phyloP scores from a whole-genome alignment of 2,113 vertebrate genomes.

The Hippocampus comes region DNA sequence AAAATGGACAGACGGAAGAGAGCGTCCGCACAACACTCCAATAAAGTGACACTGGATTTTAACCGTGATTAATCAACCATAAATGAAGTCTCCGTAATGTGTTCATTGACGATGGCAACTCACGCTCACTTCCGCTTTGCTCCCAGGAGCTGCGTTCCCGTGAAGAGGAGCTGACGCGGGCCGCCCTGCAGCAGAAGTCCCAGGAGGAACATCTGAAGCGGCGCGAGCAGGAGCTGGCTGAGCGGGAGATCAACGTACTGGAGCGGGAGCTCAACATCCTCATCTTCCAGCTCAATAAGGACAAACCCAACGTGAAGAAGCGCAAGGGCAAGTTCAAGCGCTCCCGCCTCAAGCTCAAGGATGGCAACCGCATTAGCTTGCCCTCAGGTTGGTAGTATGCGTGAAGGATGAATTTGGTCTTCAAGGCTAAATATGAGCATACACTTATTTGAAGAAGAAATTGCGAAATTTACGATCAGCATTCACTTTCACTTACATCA shows the following conservation, averaged over 20 bases:
- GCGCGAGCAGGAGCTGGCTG: slow-evolving; percentile 88
- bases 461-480: no score
- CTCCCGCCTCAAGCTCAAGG: slow-evolving; percentile 87
- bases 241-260: slow-evolving; percentile 89
- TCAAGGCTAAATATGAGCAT: no score
- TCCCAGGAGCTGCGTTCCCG: slow-evolving; percentile 88
- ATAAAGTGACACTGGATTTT: not conserved
- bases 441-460: no score
- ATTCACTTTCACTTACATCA: no score
- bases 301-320: slow-evolving; percentile 92
- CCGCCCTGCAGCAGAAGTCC: slow-evolving; percentile 91
- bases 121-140: not conserved
- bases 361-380: slow-evolving; percentile 92
- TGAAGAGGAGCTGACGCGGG: slow-evolving; percentile 90
- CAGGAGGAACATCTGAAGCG: slow-evolving; percentile 88
- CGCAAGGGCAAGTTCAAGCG: slow-evolving; percentile 92
- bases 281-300: slow-evolving; percentile 93
- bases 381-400: slow-evolving; percentile 80
- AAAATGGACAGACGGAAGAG: slow-evolving; percentile 31
- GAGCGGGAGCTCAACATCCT: slow-evolving; percentile 93
- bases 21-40: not conserved
- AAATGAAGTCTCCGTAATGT: not conserved
- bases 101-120: not conserved
- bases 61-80: not conserved
- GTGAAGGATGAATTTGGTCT: no score